These are phyloP conservation scores for Drosophila anomelani DNA, from an alignment of 2,888 invertebrate species.

Conservation along the genomic window DNA sequence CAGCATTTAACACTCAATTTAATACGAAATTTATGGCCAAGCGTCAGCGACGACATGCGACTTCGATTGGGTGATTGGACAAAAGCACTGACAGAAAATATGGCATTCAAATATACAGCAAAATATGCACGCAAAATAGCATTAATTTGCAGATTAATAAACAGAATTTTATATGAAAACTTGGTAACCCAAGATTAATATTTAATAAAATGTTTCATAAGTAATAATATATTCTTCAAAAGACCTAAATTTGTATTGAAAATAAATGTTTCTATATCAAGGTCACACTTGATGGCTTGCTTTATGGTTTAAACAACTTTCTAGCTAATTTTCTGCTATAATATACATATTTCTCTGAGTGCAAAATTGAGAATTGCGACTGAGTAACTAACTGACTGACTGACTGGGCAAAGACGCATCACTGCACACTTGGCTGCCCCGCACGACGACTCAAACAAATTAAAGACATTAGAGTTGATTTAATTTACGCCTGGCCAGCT, in stretches of 20 bases:
- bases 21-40: slow-evolving; percentile 77
- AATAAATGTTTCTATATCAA: too few relatives aligned
- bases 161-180: too few relatives aligned
- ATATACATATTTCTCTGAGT: not conserved
- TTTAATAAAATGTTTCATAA: too few relatives aligned
- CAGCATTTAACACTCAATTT: slow-evolving; percentile 80
- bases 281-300: too few relatives aligned
- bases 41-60: slow-evolving; percentile 71
- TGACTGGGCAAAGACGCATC: slow-evolving; percentile 25
- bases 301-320: too few relatives aligned
- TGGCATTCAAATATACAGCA: not conserved
- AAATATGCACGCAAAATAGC: too few relatives aligned
- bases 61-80: slow-evolving; percentile 35
- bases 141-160: too few relatives aligned
- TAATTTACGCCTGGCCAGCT: slow-evolving; percentile 73
- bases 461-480: slow-evolving; percentile 79
- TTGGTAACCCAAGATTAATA: too few relatives aligned
- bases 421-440: slow-evolving; percentile 55
- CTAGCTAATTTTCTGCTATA: not conserved
- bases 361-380: not conserved
- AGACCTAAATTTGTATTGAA: too few relatives aligned
- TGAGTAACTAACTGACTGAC: slow-evolving; percentile 39
- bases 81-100: slow-evolving; percentile 12
- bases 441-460: slow-evolving; percentile 67
- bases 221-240: too few relatives aligned